Evolutionary conservation across 2,888 invertebrate genomes (phyloP).

Genomic region (Matsumyia berberina): DNA sequence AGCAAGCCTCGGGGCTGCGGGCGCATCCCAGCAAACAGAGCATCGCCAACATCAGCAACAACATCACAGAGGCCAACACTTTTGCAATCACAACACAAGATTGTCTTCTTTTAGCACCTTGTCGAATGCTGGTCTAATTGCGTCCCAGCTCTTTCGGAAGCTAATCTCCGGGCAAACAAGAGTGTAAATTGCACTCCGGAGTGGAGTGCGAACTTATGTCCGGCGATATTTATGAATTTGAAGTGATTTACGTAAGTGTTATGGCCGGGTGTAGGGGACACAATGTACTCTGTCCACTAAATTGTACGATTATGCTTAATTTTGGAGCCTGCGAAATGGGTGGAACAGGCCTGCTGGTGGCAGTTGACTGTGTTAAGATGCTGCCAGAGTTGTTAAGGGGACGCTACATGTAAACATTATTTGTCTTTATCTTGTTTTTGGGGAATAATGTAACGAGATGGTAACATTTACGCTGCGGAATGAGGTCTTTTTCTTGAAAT

Average conservation of each 20-base stretch:
- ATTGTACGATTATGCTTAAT: slow-evolving; percentile 70
- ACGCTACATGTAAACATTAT: slow-evolving; percentile 69
- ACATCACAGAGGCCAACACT: slow-evolving; percentile 21
- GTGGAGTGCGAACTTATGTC: slow-evolving; percentile 75
- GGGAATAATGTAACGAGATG: slow-evolving; percentile 68
- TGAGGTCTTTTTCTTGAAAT: slow-evolving; percentile 22
- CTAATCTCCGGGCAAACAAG: slow-evolving; percentile 73
- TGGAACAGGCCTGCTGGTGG: slow-evolving; percentile 22
- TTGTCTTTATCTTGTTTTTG: slow-evolving; percentile 63
- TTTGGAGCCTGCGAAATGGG: slow-evolving; percentile 23
- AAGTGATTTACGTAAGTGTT: slow-evolving; percentile 75
- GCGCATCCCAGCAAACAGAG: no score
- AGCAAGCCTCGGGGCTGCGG: slow-evolving; percentile 30
- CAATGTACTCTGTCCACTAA: slow-evolving; percentile 68
- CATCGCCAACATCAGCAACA: no score
- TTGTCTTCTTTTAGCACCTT: slow-evolving; percentile 76
- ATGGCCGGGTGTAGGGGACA: slow-evolving; percentile 65
- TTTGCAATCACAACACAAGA: slow-evolving; percentile 70
- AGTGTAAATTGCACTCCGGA: slow-evolving; percentile 72
- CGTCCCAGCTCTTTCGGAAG: slow-evolving; percentile 73
- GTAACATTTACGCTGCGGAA: slow-evolving; percentile 34
- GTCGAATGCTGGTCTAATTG: slow-evolving; percentile 75
- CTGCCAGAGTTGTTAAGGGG: slow-evolving; percentile 38
- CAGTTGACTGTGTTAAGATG: slow-evolving; percentile 14
- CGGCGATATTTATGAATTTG: slow-evolving; percentile 74